Base-by-base conservation (phyloP, 2,113 vertebrate genomes). In the Caracal caracal region DNA sequence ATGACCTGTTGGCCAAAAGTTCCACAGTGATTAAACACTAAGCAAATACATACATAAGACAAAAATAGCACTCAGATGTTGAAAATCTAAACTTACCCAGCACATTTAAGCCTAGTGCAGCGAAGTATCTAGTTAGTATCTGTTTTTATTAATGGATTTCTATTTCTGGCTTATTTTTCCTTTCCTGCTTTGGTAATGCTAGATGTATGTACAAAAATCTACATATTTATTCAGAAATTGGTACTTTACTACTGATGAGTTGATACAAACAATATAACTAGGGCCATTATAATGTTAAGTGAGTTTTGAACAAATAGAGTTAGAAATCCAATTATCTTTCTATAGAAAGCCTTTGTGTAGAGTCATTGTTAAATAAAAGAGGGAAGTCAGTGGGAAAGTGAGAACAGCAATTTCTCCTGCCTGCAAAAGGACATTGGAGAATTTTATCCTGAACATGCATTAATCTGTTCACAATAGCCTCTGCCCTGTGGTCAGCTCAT, bases 291-390 rank as follows among this genome's bases (percentile, higher is more conserved):
- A 97, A 97, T 90, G 70, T 95, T 97, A 98, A 97, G 92, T 90
- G 90, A 96, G 73, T 97, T 96, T 97, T 97, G 88, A 95, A 96
- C 97, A 98, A 97, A 98, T 91, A 96, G 93, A 95, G 83, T 96
- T 96, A 93, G 80, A 96, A 97, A 98, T 92, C 83, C 96, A 97
- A 97, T 98, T 96, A 97, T 97, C 82, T 96, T 98, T 91, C 73
- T 85, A 83, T 78, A 79, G 95, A 93, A 96, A 75, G 65, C 53
- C 35, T 90, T 96, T 95, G 92, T 84, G 16, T 92, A 61, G 40
- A 95, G 88, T 65, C 94, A 95, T 97, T 96, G 95, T 97, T 97
- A 97, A 97, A 90, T 88, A 92, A 96, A 94, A 71, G 81, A 93
- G 93, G 78, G 40, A 95, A 88, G 56, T 66, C 61, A 87, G 75